Base-by-base conservation (phyloP, 2,113 vertebrate genomes). In the Cairina moschata region DNA sequence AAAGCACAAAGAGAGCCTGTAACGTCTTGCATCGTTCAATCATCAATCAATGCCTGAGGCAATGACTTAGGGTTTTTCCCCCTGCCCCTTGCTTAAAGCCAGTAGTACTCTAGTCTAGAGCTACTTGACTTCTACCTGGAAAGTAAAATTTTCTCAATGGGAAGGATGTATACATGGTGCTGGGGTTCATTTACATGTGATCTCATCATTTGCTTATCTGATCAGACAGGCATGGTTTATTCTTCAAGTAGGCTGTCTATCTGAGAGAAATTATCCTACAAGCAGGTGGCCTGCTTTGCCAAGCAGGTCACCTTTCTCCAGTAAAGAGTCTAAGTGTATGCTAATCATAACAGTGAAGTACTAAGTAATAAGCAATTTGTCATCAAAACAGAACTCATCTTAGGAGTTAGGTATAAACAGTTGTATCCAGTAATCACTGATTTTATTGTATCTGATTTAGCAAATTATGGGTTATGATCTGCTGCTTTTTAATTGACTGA, bases 311-410 rank as follows among this genome's bases (percentile, higher is more conserved):
- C 74, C 63, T 69, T 91, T 71, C 50, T 89, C 14, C 76, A 82
- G 44, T 44, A 48, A 91, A 62, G n/a, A 36, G n/a, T 38, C 11
- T 38, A 89, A 94, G 34, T 59, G 13, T 77, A 26, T 69, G n/a
- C 55, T 87, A 85, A 91, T 87, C 40, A 32, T 55, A 63, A 74
- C 52, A 31, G 4, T 88, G 91, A 88, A 94, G 88, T 90, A 74
- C 55, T 36, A 9, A 77, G 25, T 90, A 83, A 91, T 81, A 84
- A 84, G 69, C 34, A 82, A 65, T 95, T 95, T 96, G 56, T 94
- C 88, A 56, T 75, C 54, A 78, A 63, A 63, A 50, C 71, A 80
- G 87, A 96, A 76, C 17, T 86, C 13, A n/a, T 60, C 88, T 90
- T 72, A 75, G 23, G 72, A 88, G 56, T 72, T 86, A 58, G 34